phyloP scores from a whole-genome alignment of 2,797 vertebrate species.

The Buphagus erythrorhynchus region DNA sequence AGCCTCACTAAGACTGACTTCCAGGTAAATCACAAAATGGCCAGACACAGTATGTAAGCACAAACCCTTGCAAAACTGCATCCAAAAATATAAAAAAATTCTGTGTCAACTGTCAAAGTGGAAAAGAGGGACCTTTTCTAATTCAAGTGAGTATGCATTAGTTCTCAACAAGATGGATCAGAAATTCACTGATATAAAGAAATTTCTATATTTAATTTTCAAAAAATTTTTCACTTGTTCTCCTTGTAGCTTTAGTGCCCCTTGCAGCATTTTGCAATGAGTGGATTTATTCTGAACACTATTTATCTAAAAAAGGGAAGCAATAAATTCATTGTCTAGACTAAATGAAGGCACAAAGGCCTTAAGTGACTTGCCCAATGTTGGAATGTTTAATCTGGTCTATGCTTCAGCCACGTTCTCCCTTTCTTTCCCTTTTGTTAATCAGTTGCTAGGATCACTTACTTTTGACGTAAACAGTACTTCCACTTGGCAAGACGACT shows the following conservation, averaged over 20 bases:
- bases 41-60: not conserved
- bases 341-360: not conserved
- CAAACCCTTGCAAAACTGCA: not conserved
- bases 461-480: constrained; percentile 98
- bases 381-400: not conserved
- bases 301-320: not conserved
- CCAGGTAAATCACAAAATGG: not conserved
- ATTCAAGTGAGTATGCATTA: not conserved
- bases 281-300: not conserved
- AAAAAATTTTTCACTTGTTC: not conserved
- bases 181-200: not conserved
- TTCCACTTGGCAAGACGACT: constrained; percentile 96
- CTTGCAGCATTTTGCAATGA: not conserved
- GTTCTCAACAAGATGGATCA: not conserved
- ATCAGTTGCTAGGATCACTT: constrained; percentile 73
- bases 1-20: not conserved
- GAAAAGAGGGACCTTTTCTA: not conserved
- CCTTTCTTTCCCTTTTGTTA: constrained; percentile 27
- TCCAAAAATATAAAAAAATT: not conserved
- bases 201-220: not conserved
- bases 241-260: not conserved
- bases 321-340: not conserved
- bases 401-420: not conserved
- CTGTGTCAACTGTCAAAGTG: not conserved
- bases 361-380: not conserved